Evolutionary conservation across 2,888 invertebrate genomes (phyloP), one percentile per base, ranked within the genome.

Genomic region (Sabatieria punctata): DNA sequence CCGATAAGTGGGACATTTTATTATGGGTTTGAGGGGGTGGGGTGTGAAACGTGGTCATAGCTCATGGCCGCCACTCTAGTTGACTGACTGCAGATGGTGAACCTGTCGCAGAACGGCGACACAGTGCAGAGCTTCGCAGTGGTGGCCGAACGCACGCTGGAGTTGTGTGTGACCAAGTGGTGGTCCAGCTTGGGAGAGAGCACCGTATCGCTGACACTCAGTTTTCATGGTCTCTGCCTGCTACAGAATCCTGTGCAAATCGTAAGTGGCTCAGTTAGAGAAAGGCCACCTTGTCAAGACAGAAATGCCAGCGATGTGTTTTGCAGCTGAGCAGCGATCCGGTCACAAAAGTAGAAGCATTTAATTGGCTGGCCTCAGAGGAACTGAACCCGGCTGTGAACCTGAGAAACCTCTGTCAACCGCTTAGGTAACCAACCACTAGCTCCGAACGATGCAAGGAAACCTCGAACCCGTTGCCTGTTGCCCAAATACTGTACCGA

Each of bases 141-240:
- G 22, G 62, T 79, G 77, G 78, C 79, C 47, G 80, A 80, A 49
- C 71, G 79, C 23, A 79, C 85, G 21, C 67, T 93, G 49, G 93
- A 95, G 70, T 70, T 93, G 37, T 85, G 80, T 48, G 74, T 93
- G 51, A 86, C 86, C 8, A 89, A 89, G 68, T 89, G 85, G 75
- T 93, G 91, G 91, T 83, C 88, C 11, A 85, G 81, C 71, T 72
- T 82, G 45, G 86, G 85, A 25, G 81, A 81, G 38, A 75, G 80
- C 46, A 68, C 67, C 37, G 65, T 86, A 22, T 77, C 78, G 15
- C n/a, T 27, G 19, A 36, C n/a, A 35, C 67, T 93, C 39, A 77
- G 79, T 60, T 85, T 93, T 69, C 78, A 78, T 68, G 88, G 89
- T 1, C 74, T 86, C 45, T 74, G 75, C 60, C 74, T 81, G n/a